Base-by-base conservation (phyloP, 2,888 invertebrate species). In the Heliconius ethilla region DNA sequence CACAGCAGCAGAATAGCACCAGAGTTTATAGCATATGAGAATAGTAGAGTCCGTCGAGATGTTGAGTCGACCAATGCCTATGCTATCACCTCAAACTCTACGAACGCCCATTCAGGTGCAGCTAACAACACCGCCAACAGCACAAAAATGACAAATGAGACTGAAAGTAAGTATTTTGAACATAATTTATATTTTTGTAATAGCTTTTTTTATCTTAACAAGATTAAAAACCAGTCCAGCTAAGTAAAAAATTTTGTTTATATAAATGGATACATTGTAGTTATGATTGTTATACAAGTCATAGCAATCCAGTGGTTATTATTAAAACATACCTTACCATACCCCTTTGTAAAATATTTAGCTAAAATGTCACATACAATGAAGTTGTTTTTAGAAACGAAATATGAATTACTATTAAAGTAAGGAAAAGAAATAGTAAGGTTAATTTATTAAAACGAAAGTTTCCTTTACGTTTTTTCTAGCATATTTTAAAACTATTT, bases 31-130 rank as follows among this genome's bases (percentile, higher is more conserved):
- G 10, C 80, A 18, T 79, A 80, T 69, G 77, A 82, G 51, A 79
- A 82, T 65, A 79, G 79, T 7, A 79, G 83, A 37, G 62, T 78
- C 45, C 82, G 82, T 6, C 82, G 84, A 27, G 82, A 82, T 33
- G 81, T 59, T 15, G 72, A 72, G 13, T 5, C 33, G 1, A 13
- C 33, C 66, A 51, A n/a, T 51, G 29, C 59, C 27, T 27, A 75
- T 45, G 10, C 75, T 51, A 40, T 33, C 18, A 55, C 67, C 27
- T 37, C 33, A 29, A 59, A n/a, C 33, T 33, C 55, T 29, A 18
- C 59, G 33, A 78, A 33, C 27, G 4, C 37, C 18, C 59, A 75
- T 72, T 25, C 63, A 40, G 37, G 7, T 45, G 27, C 55, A 4
- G 33, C 45, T 25, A 79, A 76, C 45, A 73, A 27, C 15, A 69